These are phyloP conservation scores for Tipula vernalis DNA, from an alignment of 2,888 invertebrate genomes.

Conservation along the genomic window DNA sequence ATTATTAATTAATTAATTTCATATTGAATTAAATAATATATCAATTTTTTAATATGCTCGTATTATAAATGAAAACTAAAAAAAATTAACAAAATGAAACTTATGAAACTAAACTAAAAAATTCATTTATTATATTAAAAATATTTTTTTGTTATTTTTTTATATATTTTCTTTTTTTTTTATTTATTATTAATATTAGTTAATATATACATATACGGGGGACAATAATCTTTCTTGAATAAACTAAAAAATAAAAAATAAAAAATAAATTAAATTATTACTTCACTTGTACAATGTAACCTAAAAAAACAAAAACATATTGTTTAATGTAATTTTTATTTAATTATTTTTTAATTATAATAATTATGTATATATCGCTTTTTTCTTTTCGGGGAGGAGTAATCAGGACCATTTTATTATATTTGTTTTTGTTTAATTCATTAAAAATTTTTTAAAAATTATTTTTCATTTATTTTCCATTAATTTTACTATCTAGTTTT, in stretches of 20 bases:
- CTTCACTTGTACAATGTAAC: background rate
- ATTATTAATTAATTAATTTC: background rate
- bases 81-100: background rate
- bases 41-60: background rate
- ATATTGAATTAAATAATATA: background rate
- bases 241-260: background rate
- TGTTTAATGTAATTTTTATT: background rate
- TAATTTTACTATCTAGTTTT: background rate
- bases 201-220: background rate
- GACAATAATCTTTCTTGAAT: background rate
- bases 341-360: background rate
- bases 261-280: background rate
- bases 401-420: background rate
- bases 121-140: background rate
- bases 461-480: background rate
- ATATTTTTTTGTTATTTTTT: background rate
- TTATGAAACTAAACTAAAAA: background rate
- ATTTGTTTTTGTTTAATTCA: background rate
- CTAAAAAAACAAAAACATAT: background rate
- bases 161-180: background rate
- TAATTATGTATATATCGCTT: background rate
- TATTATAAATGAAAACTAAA: background rate
- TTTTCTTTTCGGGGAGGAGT: background rate
- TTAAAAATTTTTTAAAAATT: background rate
- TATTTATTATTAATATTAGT: background rate